These are phyloP conservation scores for Tyto alba DNA, from an alignment of 2,113 vertebrate species.

Conservation along the genomic window DNA sequence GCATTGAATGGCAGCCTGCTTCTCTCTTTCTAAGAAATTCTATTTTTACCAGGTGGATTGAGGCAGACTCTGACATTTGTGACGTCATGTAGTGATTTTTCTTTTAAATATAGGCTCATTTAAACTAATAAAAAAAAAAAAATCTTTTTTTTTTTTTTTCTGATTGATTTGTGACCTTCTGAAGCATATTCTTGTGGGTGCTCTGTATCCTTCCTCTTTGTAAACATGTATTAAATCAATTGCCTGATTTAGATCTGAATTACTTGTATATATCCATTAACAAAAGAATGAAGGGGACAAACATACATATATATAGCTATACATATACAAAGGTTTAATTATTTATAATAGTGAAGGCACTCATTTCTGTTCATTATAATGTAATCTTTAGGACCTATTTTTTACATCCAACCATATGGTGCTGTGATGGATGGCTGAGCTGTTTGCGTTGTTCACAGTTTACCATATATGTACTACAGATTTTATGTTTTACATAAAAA, in stretches of 20 bases:
- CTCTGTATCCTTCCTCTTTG: not conserved
- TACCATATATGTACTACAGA: not conserved
- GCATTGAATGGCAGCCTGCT: not conserved
- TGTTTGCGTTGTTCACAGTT: conserved; percentile 8
- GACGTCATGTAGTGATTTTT: not conserved
- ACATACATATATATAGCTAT: not conserved
- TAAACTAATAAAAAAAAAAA: not conserved
- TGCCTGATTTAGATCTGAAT: not conserved
- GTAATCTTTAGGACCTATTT: conserved; percentile 7
- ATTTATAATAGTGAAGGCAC: not conserved
- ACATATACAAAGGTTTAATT: not conserved
- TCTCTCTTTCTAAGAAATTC: not conserved
- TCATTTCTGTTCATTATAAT: not conserved
- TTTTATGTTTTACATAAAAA: not conserved
- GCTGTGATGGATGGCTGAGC: not conserved
- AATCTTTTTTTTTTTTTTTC: no score
- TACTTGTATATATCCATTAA: rapidly evolving
- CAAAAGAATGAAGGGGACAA: not conserved
- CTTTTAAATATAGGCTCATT: not conserved
- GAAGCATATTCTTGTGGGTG: not conserved
- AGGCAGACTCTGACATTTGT: not conserved
- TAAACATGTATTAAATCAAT: not conserved
- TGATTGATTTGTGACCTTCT: not conserved
- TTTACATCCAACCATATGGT: conserved; percentile 14
- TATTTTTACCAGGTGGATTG: not conserved